Conservation (phyloP, 2,888 invertebrate species). For the Cartodere bifasciata region DNA sequence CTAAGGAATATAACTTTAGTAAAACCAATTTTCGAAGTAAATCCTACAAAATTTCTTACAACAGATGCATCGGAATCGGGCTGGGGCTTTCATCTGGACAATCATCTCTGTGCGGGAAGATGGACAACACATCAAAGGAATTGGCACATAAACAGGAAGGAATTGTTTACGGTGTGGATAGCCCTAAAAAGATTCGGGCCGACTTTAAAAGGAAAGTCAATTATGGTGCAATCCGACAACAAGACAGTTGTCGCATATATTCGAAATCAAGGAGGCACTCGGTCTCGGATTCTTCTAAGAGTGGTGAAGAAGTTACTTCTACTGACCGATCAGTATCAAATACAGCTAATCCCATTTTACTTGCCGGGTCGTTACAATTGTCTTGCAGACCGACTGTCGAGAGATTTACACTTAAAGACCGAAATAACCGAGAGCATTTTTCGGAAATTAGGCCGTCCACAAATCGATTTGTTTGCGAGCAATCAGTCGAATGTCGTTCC, state of each 20-base stretch:
- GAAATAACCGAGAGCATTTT: slow-evolving; percentile 10
- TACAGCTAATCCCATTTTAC: slow-evolving; percentile 2
- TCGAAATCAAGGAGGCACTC: slow-evolving; percentile 9
- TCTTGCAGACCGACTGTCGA: slow-evolving; percentile 15
- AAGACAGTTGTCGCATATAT: slow-evolving; percentile 12
- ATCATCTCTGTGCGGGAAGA: neutral
- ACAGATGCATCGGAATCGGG: slow-evolving; percentile 13
- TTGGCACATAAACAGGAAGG: slow-evolving; percentile 8
- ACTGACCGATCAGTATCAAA: slow-evolving; percentile 4
- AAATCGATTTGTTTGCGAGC: slow-evolving; percentile 15
- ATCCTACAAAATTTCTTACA: slow-evolving; percentile 13
- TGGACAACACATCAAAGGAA: slow-evolving; percentile 1
- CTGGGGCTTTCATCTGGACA: slow-evolving; percentile 7
- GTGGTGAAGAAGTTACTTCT: slow-evolving; percentile 6
- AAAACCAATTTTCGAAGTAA: slow-evolving; percentile 10
- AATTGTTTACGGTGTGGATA: slow-evolving; percentile 5
- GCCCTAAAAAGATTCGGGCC: neutral
- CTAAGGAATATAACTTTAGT: slow-evolving; percentile 7
- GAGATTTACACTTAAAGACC: slow-evolving; percentile 6
- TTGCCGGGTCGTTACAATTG: slow-evolving; percentile 15
- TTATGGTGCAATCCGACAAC: slow-evolving; percentile 15
- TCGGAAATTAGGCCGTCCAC: slow-evolving; percentile 11
- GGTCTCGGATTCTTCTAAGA: slow-evolving; percentile 6
- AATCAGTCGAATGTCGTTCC: slow-evolving; percentile 11
- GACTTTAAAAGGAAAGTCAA: slow-evolving; percentile 4